A percentile compares a stretch with the other conserved stretches of the same genome.
Conservation (phyloP, 2,888 invertebrate species). For the Portevinia maculata region DNA sequence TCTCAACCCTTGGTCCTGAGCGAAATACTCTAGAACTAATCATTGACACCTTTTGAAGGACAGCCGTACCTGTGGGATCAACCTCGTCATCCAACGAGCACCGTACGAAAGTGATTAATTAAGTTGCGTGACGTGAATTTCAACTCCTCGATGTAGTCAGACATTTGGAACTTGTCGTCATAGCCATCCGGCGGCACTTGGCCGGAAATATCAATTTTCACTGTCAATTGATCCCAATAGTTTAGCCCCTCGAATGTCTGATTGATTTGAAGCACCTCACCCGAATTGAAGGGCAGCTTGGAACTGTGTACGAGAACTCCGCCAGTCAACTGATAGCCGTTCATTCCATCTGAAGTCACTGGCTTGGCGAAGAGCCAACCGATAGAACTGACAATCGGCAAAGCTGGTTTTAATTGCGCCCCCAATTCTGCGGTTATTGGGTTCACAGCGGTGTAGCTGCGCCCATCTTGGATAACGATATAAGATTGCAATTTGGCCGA, state of each 20-base stretch:
- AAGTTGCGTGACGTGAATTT: slow-evolving; percentile 78
- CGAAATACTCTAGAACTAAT: slow-evolving; percentile 93
- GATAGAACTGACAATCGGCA: slow-evolving; percentile 91
- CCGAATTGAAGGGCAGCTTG: slow-evolving; percentile 89
- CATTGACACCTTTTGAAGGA: slow-evolving; percentile 88
- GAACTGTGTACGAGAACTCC: slow-evolving; percentile 94
- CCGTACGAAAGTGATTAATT: slow-evolving; percentile 79
- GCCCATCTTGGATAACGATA: slow-evolving; percentile 92
- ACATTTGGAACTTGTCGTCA: slow-evolving; percentile 87
- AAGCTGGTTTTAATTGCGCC: slow-evolving; percentile 91
- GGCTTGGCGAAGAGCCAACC: slow-evolving; percentile 97
- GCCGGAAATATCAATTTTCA: slow-evolving; percentile 92
- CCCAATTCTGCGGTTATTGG: slow-evolving; percentile 90
- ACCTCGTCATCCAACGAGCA: slow-evolving; percentile 79
- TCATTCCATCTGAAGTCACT: slow-evolving; percentile 86
- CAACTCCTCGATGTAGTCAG: slow-evolving; percentile 94
- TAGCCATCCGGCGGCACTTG: slow-evolving; percentile 88
- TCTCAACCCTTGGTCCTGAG: slow-evolving; percentile 91
- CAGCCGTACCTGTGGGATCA: slow-evolving; percentile 78
- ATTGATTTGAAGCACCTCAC: slow-evolving; percentile 89
- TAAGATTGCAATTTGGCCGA: slow-evolving; percentile 93
- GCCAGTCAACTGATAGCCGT: slow-evolving; percentile 95
- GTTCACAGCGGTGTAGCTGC: slow-evolving; percentile 95
- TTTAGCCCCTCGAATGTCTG: slow-evolving; percentile 93
- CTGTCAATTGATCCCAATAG: slow-evolving; percentile 93